A percentile compares a stretch with the other conserved stretches of the same genome.
phyloP scores from a whole-genome alignment of 2,797 vertebrate genomes.

The Triplophysa yarkandensis region DNA sequence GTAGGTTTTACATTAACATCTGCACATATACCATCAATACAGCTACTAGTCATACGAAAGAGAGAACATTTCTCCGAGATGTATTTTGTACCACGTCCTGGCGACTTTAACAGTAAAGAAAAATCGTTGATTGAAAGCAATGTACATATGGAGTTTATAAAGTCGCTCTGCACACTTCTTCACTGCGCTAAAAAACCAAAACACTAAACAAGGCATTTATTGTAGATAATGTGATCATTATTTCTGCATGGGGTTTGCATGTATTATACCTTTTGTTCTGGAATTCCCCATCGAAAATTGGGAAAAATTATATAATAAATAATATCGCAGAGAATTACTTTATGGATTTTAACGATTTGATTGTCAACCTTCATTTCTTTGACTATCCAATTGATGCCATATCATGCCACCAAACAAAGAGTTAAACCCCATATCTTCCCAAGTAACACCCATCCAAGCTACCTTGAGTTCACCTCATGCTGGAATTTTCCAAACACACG shows the following conservation, averaged over 20 bases:
- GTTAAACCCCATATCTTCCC: slow-evolving; percentile 12
- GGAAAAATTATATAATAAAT: too few species aligned
- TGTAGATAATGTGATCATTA: too few species aligned
- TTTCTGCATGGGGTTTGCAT: too few species aligned
- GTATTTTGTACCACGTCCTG: neutral
- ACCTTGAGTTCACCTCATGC: slow-evolving; percentile 51
- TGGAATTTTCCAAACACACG: slow-evolving; percentile 56
- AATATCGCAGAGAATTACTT: neutral
- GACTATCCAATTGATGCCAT: neutral
- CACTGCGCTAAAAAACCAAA: neutral
- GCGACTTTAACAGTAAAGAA: neutral
- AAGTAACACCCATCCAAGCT: slow-evolving; percentile 22
- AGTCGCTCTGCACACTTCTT: neutral
- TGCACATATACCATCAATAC: slow-evolving; percentile 28
- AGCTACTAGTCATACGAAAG: slow-evolving; percentile 37
- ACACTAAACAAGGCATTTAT: neutral
- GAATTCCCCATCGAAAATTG: neutral
- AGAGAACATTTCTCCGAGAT: slow-evolving; percentile 41
- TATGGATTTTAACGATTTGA: too few species aligned
- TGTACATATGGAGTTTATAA: neutral
- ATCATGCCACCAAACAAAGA: slow-evolving; percentile 8
- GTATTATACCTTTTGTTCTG: too few species aligned
- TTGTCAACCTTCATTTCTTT: neutral
- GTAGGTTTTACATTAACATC: neutral
- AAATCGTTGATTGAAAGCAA: neutral